phyloP scores from a whole-genome alignment of 1,140 invertebrate species.

The Euura lappo region DNA sequence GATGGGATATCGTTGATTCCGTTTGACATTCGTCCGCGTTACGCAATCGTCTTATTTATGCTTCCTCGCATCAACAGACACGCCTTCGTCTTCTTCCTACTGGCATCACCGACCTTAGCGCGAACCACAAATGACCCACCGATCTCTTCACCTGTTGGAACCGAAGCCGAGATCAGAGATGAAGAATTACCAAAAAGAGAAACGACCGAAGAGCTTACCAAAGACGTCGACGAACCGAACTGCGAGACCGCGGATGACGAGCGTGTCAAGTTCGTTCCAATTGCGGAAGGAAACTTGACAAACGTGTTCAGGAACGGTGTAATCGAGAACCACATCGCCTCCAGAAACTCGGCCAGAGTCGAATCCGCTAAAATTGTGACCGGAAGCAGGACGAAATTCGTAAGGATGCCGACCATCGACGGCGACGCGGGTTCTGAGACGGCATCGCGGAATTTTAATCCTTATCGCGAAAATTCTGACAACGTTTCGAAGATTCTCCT shows the following conservation, averaged over 20 bases:
- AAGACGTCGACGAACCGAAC: not conserved
- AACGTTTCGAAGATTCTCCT: slow-evolving; percentile 1
- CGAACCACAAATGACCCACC: not conserved
- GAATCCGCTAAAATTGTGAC: slow-evolving; percentile 8
- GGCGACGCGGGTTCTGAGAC: not conserved
- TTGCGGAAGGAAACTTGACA: not conserved
- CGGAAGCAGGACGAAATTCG: not conserved
- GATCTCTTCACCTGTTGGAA: not conserved
- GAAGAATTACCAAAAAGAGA: not conserved
- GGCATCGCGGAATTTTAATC: not conserved
- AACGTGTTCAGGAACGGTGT: slow-evolving; percentile 11
- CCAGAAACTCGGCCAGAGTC: not conserved
- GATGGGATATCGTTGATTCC: too few species aligned
- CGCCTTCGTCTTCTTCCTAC: not conserved
- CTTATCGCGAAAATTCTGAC: slow-evolving; percentile 5
- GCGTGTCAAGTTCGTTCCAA: not conserved
- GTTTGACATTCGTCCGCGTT: too few species aligned
- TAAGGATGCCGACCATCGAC: not conserved
- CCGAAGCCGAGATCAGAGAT: not conserved
- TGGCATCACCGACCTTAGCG: not conserved
- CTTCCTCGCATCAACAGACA: not conserved
- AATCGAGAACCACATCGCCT: slow-evolving; percentile 6
- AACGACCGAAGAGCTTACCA: not conserved
- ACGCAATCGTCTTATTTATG: too few species aligned
- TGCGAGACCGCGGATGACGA: not conserved